A percentile compares a stretch with the other conserved stretches of the same genome.
Evolutionary conservation across 2,113 vertebrate genomes (phyloP).

Genomic region (Bathybates hornii): DNA sequence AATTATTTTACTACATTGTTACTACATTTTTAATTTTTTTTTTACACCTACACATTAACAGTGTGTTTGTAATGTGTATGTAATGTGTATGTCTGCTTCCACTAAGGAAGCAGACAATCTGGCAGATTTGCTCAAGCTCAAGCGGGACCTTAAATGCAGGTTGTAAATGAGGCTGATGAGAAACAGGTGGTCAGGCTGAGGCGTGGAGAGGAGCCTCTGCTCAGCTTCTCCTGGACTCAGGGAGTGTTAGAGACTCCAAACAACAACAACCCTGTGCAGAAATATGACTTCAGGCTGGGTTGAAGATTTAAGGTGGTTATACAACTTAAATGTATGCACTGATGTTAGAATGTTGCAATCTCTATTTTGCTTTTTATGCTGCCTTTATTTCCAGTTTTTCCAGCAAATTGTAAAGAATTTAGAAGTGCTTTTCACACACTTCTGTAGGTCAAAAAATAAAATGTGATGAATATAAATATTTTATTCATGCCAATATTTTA

Average conservation of each 20-base stretch:
- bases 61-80: not conserved
- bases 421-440: not conserved
- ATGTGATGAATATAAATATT: not conserved
- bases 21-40: not conserved
- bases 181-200: not conserved
- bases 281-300: not conserved
- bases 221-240: not conserved
- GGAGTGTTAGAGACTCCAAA: not conserved
- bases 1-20: not conserved
- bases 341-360: not conserved
- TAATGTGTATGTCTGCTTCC: not conserved
- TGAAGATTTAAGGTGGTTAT: not conserved
- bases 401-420: not conserved
- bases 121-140: not conserved
- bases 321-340: not conserved
- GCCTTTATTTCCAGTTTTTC: not conserved
- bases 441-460: not conserved
- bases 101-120: not conserved
- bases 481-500: not conserved
- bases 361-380: not conserved
- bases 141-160: not conserved
- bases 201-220: not conserved
- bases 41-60: not conserved
- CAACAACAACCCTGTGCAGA: not conserved
- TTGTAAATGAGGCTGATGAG: not conserved